These are phyloP conservation scores for Byasa hedistus DNA, from an alignment of 2,888 invertebrate species.

Conservation along the genomic window DNA sequence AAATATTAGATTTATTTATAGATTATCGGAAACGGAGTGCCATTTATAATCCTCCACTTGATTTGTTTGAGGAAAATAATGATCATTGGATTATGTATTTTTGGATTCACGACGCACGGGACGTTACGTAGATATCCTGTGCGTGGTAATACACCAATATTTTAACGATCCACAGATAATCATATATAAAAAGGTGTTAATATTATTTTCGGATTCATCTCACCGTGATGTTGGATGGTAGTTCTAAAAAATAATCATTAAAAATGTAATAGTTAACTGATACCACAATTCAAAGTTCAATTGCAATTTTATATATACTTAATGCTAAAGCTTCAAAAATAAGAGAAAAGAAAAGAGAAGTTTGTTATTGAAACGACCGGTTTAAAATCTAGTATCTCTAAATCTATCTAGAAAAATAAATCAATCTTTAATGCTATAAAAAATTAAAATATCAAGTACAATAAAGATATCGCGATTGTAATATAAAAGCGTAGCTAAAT, in stretches of 20 bases:
- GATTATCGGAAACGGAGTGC: conserved; percentile 65
- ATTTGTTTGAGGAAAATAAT: conserved; percentile 63
- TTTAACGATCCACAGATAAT: too few relatives aligned
- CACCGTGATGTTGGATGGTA: too few relatives aligned
- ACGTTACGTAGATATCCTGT: conserved; percentile 2
- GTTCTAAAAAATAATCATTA: too few relatives aligned
- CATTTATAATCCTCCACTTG: conserved; percentile 61
- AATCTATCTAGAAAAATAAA: too few relatives aligned
- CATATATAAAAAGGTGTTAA: not conserved
- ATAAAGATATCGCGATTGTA: not conserved
- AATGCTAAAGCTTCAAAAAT: too few relatives aligned
- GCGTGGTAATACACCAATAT: not conserved
- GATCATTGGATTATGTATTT: conserved; percentile 39
- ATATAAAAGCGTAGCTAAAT: not conserved
- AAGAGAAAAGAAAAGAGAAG: too few relatives aligned
- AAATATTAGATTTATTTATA: conserved; percentile 63
- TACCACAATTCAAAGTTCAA: too few relatives aligned
- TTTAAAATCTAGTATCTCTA: too few relatives aligned
- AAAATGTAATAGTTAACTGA: too few relatives aligned
- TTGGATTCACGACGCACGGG: conserved; percentile 12
- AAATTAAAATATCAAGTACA: not conserved
- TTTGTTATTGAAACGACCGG: too few relatives aligned
- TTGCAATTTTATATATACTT: too few relatives aligned
- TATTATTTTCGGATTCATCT: not conserved
- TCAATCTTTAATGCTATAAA: too few relatives aligned